Base-by-base conservation (phyloP, 2,888 invertebrate species). In the Acrobasis repandana region DNA sequence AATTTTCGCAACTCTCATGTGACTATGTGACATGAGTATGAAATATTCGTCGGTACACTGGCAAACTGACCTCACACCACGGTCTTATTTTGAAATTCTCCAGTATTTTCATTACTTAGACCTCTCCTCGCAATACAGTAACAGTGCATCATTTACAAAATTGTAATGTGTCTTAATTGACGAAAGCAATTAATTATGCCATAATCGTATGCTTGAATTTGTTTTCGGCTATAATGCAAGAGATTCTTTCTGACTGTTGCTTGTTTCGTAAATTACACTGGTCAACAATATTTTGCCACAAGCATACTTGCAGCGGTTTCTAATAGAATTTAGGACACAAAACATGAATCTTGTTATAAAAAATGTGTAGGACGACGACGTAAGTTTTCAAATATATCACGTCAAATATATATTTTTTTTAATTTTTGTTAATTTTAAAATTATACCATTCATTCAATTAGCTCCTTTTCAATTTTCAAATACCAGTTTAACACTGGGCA, bases 61-160 rank as follows among this genome's bases (percentile, higher is more conserved):
- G 36, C 54, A 15, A 54, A 43, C n/a, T 38, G 38, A 11, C 38
- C 38, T 54, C 54, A 11, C 14, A 54, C 38, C 43, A 20, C 38
- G 54, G 3, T 54, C 20, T 43, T 20, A 54, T 54, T 54, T 54
- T 15, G 54, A 54, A 54, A 54, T 34, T 34, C 38, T 18, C 18
- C 38, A 9, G 10, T 49, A 9, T 36, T 38, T 54, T 54, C 38
- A 38, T 38, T 11, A 11, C 10, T 38, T 11, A 38, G 38, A 38
- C 28, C 28, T 28, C 6, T 43, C 43, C 4, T 5, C 11, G 43
- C 43, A 43, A 43, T 43, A n/a, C 43, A 43, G 43, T 43, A 14
- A 14, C 43, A 43, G 43, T 43, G 43, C 43, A 43, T 43, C 11
- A 43, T 43, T 43, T 43, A 43, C 43, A 11, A 11, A 43, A 43